Base-by-base conservation (phyloP, 2,888 invertebrate species). In the Cheilosia impressa region DNA sequence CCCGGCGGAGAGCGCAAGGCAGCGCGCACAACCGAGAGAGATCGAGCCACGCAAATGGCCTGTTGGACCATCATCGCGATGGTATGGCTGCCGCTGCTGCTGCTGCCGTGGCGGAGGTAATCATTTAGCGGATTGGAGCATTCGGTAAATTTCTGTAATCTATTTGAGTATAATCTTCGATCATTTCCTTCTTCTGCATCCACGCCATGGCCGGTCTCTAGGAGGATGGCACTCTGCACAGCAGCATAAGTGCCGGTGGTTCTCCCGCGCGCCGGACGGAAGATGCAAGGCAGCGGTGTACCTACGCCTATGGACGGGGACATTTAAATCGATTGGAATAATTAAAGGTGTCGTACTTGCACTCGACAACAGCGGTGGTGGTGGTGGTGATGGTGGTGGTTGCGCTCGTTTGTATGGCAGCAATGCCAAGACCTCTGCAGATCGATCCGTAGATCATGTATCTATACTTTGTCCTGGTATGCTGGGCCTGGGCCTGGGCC, bases 311-410 rank as follows among this genome's bases (percentile, higher is more conserved):
- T 80, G 66, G 72, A 81, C 62, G 80, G 66, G 85, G 85, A 81
- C 75, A 85, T 81, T 85, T 68, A 85, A 85, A 85, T 85, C 81
- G 81, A 85, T 85, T 85, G 85, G 81, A 81, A 85, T 85, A 85
- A 85, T 85, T 85, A 85, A 85, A 85, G 85, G 85, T 85, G 85
- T 85, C 85, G 81, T 85, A 85, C 85, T 85, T 81, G 85, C 76
- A 77, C 76, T 81, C 47, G 60, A 58, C 75, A 27, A 50, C 68
- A 60, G 62, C 31, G 9, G 9, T 9, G 27, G n/a, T 22, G 50
- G 41, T 52, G n/a, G 31, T 24, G 52, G 62, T 55, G 22, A 41
- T 31, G 43, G 19, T 1, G 5, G 6, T 10, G 55, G 13, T 73
- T 66, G 43, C 69, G 43, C 69, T 68, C 52, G 81, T 68, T 78